Base-by-base conservation (phyloP, 2,113 vertebrate genomes). In the Chloropsis hardwickii region DNA sequence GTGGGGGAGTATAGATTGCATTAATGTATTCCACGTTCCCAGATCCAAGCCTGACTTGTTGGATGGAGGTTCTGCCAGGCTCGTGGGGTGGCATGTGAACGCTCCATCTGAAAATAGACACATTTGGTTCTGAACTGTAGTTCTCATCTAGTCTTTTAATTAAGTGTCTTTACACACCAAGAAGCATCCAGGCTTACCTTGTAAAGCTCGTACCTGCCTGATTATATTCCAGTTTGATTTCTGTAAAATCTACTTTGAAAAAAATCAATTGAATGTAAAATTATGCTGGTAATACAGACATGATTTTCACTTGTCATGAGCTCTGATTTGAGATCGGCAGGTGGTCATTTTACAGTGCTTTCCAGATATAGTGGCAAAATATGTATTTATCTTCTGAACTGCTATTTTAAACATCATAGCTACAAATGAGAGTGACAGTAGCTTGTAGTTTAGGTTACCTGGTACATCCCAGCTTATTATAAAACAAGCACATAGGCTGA, bases 201-300 rank as follows among this genome's bases (percentile, higher is more conserved):
- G 50, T 72, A 60, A 95, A 93, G 65, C 60, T 83, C 47, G 76
- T 86, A 91, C 71, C 81, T 89, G 79, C 57, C 31, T 77, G 35
- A 53, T 84, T 86, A 40, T 74, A 82, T 65, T 87, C 44, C 73
- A 60, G 60, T 72, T 92, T 67, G n/a, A 64, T 93, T 92, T 87
- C 92, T 94, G 40, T 62, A 84, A 95, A 92, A 88, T 85, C 66
- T 86, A 13, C 79, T 90, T 93, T 91, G 80, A 45, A 87, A 95
- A 37, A 96, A 97, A 85, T 27, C 82, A 94, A 33, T 92, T 94
- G 90, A 81, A 77, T 89, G 54, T 91, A 87, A 90, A 96, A 92
- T 93, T 72, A 83, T 78, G 58, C 65, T 80, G 25, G 33, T 91
- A 92, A 96, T 93, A 95, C 70, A 94, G 95, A 94, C 27, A 31